Base-by-base conservation (phyloP, 2,888 invertebrate genomes). In the Drosophila basisetae region DNA sequence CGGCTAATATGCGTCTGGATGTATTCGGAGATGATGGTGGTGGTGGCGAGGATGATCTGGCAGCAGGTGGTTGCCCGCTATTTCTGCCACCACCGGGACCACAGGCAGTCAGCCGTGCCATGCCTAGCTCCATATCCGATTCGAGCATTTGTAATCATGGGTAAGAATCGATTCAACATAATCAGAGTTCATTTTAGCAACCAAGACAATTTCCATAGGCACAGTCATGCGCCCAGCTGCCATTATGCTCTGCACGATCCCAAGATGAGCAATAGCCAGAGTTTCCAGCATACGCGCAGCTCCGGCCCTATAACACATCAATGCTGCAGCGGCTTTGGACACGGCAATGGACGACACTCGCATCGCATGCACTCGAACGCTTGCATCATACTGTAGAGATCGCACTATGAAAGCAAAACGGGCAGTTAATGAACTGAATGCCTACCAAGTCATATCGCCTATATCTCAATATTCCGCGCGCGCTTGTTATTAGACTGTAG, bases 291-390 rank as follows among this genome's bases (percentile, higher is more conserved):
- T 69, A 74, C 85, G 2, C 91, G 91, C 11, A 80, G 78, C 35
- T 75, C 87, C 9, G 91, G 81, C 4, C 70, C 89, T n/a, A 91
- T 92, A n/a, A 90, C 91, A 13, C 93, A 93, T 77, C 93, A 93
- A 68, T 93, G 93, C 73, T 93, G 93, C 84, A 84, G 91, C 22
- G 93, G 88, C 10, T 92, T 91, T 73, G 88, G 91, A 1, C 92
- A 92, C 61, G 76, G 91, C 7, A 91, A 92, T 76, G 92, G 91
- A 4, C 89, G 93, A 35, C 92, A 92, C 72, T 83, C 92, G 41
- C 92, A 92, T 82, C 90, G 92, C 60, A 85, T 92, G 78, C 93
- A 93, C 86, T 92, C 93, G 25, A 93, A 93, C 72, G 93, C 93
- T 52, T 93, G 93, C 77, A 75, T 83, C 62, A 82, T 93, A 55